These are phyloP conservation scores for Gonatopus flavifemur DNA, from an alignment of 1,140 invertebrate genomes.

Conservation along the genomic window DNA sequence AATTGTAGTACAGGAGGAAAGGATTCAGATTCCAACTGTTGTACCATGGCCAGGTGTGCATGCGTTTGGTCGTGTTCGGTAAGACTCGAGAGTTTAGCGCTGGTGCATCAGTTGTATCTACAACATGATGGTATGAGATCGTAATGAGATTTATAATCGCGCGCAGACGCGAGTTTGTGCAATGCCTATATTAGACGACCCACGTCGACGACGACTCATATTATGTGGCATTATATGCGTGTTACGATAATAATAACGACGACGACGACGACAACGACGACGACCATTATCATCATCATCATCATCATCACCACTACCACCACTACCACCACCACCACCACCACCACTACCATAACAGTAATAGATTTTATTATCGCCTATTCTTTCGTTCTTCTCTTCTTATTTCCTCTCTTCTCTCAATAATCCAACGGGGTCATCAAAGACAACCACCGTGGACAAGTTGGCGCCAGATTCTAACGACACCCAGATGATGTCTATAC, in stretches of 20 bases:
- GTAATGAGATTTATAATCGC: constrained; percentile 34
- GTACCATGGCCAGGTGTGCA: too few relatives aligned
- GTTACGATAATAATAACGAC: constrained; percentile 45
- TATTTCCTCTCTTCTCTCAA: not conserved
- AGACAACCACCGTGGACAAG: constrained; percentile 8
- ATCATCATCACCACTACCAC: constrained; percentile 13
- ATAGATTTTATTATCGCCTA: constrained; percentile 45
- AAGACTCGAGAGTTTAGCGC: too few relatives aligned
- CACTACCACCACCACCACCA: constrained; percentile 4
- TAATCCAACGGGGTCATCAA: constrained; percentile 9
- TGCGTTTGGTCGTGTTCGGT: too few relatives aligned
- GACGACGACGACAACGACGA: constrained; percentile 22
- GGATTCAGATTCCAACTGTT: too few relatives aligned
- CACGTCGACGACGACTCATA: constrained; percentile 28
- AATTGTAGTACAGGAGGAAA: too few relatives aligned
- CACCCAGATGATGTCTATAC: constrained; percentile 37
- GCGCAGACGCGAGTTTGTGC: constrained; percentile 24
- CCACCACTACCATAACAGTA: constrained; percentile 25
- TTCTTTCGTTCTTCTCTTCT: constrained; percentile 1
- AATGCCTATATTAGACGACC: constrained; percentile 24
- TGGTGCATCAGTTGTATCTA: too few relatives aligned
- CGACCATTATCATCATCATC: constrained; percentile 12
- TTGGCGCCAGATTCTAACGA: constrained; percentile 25
- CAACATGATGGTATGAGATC: too few relatives aligned
- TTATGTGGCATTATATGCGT: constrained; percentile 35